Base-by-base conservation (phyloP, 2,113 vertebrate genomes). In the Crotalus tigris region DNA sequence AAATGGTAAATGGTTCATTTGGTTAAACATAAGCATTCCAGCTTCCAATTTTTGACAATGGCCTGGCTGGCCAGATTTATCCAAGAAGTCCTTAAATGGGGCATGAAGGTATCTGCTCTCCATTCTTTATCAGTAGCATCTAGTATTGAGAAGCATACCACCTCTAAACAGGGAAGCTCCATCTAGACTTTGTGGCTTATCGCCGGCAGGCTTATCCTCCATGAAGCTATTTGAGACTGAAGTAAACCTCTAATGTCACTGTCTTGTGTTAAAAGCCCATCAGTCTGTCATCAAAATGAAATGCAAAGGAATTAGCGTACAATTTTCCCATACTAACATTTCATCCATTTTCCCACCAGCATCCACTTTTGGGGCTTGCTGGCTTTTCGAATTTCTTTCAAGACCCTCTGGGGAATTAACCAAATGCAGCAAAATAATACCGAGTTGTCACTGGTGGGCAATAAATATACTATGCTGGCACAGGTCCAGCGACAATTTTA, bases 321-420 rank as follows among this genome's bases (percentile, higher is more conserved):
- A 58, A 81, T 90, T 64, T 6, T 93, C 33, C 94, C 88, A 92
- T 91, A 88, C 39, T 55, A 87, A 75, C 92, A 85, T 3, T n/a
- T 91, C 57, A 86, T 89, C 17, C 57, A 5, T 57, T 46, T 81
- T 81, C 75, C 33, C 75, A 81, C 33, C 75, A 44, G 7, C 33
- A 81, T 85, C 89, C 49, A 61, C 49, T 53, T 81, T 90, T 90
- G 75, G 85, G 1, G 44, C 59, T 57, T 57, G 49, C 11, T 54
- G 81, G 55, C 29, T 49, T 54, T 61, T 88, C 1, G 24, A 26
- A 53, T 92, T 92, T 94, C 58, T 61, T 19, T 15, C 46, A 55
- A 90, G 55, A 29, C 39, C 12, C 51, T 3, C 91, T 91, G 69
- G 0, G 1, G 33, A 93, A 89, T n/a, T 94, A 51, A 61, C 39